These are phyloP conservation scores for Gavia stellata DNA, from an alignment of 2,113 vertebrate genomes.

Conservation along the genomic window DNA sequence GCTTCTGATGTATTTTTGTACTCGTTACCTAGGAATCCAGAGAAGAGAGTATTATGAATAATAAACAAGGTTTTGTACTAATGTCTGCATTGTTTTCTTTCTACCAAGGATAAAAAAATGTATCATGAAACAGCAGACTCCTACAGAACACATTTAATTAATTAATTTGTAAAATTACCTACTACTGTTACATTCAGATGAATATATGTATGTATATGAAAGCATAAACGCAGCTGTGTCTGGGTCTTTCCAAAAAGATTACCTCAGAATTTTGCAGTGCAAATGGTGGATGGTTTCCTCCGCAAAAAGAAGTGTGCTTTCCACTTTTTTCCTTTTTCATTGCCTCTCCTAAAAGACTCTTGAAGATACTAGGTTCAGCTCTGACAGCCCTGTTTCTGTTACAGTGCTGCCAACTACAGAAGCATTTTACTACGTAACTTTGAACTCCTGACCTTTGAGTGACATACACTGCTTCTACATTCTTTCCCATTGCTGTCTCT, in stretches of 20 bases:
- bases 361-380: background rate
- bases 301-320: background rate
- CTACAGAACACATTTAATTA: slow-evolving; percentile 4
- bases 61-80: background rate
- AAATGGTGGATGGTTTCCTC: background rate
- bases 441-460: background rate
- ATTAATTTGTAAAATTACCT: slow-evolving; percentile 28
- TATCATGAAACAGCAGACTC: background rate
- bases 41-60: background rate
- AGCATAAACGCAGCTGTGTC: slow-evolving; percentile 6
- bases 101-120: background rate
- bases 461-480: background rate
- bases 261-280: background rate
- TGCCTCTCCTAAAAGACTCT: background rate
- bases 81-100: slow-evolving; percentile 1
- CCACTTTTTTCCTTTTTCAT: background rate
- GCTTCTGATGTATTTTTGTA: background rate
- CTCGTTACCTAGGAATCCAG: background rate
- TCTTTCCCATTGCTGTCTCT: background rate
- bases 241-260: background rate
- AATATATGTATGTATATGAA: background rate
- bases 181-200: background rate
- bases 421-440: background rate
- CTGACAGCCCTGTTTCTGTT: background rate
- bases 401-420: background rate